These are phyloP conservation scores for Carpatolechia fugitivella DNA, from an alignment of 2,888 invertebrate genomes.

Conservation along the genomic window DNA sequence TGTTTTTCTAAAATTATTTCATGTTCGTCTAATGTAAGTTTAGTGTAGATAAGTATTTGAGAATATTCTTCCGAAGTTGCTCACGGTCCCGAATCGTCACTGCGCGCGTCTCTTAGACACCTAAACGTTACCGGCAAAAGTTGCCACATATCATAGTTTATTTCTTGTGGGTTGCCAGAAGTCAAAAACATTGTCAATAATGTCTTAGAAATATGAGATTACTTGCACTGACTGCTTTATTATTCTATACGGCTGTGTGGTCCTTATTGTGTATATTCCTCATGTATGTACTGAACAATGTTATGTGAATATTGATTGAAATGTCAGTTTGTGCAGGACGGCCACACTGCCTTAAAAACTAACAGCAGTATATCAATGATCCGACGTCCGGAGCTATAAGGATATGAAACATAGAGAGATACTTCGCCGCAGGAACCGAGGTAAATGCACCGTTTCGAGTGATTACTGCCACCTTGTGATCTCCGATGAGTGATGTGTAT, in stretches of 20 bases:
- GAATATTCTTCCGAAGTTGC: constrained; percentile 2
- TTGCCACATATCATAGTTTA: constrained; percentile 36
- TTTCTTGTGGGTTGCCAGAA: constrained; percentile 53
- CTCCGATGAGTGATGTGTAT: constrained; percentile 11
- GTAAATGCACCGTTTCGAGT: constrained; percentile 70
- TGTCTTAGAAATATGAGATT: constrained; percentile 20
- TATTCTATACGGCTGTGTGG: constrained; percentile 58
- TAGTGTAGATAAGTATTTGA: neutral
- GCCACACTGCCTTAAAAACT: constrained; percentile 73
- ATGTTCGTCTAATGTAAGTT: neutral
- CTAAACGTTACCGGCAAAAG: neutral
- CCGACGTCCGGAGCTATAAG: constrained; percentile 59
- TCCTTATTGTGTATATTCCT: constrained; percentile 35
- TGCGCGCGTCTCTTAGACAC: neutral
- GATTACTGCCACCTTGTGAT: constrained; percentile 40
- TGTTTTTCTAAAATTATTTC: neutral
- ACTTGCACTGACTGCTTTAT: constrained; percentile 20
- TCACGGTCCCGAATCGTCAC: neutral
- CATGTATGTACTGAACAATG: constrained; percentile 26
- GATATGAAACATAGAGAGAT: constrained; percentile 44
- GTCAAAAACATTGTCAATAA: constrained; percentile 11
- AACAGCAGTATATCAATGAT: constrained; percentile 46
- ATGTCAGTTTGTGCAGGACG: constrained; percentile 75
- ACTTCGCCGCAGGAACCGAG: constrained; percentile 65
- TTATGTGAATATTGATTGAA: constrained; percentile 53